These are phyloP conservation scores for Ammospiza caudacuta DNA, from an alignment of 2,113 vertebrate genomes.

Conservation along the genomic window DNA sequence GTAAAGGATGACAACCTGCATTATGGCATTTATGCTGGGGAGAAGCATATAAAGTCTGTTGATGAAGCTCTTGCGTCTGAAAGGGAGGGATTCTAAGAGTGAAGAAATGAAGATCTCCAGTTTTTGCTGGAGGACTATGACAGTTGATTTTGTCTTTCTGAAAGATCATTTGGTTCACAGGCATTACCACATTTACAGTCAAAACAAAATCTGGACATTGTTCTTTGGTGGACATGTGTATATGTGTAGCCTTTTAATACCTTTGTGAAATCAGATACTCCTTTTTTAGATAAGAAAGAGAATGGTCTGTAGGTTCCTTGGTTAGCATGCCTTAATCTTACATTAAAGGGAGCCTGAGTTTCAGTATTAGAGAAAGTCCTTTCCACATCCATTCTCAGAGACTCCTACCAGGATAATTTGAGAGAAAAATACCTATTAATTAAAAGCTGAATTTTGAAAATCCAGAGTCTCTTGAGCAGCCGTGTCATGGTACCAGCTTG, in stretches of 20 bases:
- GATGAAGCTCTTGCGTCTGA: slow-evolving; percentile 13
- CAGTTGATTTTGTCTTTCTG: neutral
- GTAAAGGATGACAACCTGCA: slow-evolving; percentile 80
- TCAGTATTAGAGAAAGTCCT: neutral
- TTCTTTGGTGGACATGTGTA: neutral
- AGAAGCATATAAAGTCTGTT: slow-evolving; percentile 43
- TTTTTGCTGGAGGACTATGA: neutral
- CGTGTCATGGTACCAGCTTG: neutral
- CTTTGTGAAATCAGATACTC: neutral
- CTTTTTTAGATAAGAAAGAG: neutral
- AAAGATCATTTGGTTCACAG: neutral
- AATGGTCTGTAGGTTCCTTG: neutral
- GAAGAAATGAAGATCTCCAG: neutral
- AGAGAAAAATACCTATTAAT: neutral
- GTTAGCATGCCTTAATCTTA: neutral
- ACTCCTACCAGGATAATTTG: neutral
- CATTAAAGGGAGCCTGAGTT: neutral
- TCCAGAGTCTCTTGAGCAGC: neutral
- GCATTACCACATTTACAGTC: neutral
- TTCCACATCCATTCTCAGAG: neutral
- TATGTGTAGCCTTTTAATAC: neutral
- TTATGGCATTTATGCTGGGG: slow-evolving; percentile 75
- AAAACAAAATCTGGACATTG: neutral
- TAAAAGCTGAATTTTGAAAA: neutral
- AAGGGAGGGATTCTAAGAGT: neutral